Base-by-base conservation (phyloP, 2,797 vertebrate genomes). In the Ctenosaura bakeri region DNA sequence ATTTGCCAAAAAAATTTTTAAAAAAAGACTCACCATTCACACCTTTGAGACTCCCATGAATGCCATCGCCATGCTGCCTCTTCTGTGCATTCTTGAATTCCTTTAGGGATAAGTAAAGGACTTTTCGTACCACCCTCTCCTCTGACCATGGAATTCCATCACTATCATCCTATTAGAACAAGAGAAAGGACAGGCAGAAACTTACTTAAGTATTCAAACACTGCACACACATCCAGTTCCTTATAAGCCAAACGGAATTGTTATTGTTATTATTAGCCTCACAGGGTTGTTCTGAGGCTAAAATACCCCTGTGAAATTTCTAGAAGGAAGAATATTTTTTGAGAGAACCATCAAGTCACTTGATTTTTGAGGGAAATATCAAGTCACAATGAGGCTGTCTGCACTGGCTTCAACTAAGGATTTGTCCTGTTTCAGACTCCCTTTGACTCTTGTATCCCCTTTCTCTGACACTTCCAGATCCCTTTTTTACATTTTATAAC, bases 91-190 rank as follows among this genome's bases (percentile, higher is more conserved):
- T 99, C 98, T 99, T 99, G 97, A 99, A 99, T 97, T 99, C 99
- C 97, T 99, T 99, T 90, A 99, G 98, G 92, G 99, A 99, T 94
- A 99, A 98, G 97, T 99, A 99, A 92, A 99, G 99, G 97, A 99
- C 99, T 97, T 99, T 99, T 89, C 99, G 98, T 96, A 99, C 98
- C 96, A 99, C 98, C 94, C 98, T 98, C 97, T 99, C 99, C 97
- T 99, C 99, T 93, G 99, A 99, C 99, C 99, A 99, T 62, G 99
- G 99, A 97, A 99, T 99, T 95, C 99, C 99, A 98, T 99, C 99
- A 93, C 98, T 99, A 98, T 99, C 99, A 95, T 99, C 99, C 99
- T 99, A 89, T 52, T 59, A 94, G 77, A 54, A 94, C 78, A 7
- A 0, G 0, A 76, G 93, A 94, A 90, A 0, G 3, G 18, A 93